Evolutionary conservation across 1,140 invertebrate genomes (phyloP).

Genomic region (Euura saliciscinereae): DNA sequence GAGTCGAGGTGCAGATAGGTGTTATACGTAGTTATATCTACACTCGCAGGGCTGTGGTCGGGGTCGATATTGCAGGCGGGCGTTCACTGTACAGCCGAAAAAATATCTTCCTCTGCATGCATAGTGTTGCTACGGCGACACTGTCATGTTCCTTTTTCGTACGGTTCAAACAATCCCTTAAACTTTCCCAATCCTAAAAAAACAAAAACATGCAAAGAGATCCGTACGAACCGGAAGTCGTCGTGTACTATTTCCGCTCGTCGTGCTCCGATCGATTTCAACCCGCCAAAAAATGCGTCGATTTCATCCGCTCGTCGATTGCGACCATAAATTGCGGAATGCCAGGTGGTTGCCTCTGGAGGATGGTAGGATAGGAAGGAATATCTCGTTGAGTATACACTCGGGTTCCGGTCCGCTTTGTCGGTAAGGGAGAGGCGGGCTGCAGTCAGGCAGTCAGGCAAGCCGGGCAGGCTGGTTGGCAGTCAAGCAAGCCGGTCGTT

Average conservation of each 20-base stretch:
- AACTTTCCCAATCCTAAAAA: too few species aligned
- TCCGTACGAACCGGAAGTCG: too few species aligned
- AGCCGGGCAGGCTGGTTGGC: not conserved
- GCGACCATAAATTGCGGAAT: too few species aligned
- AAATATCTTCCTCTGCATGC: not conserved
- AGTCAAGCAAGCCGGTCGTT: not conserved
- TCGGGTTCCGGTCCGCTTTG: not conserved
- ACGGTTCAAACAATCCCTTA: too few species aligned
- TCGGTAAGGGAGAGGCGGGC: conserved; percentile 1
- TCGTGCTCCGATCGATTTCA: too few species aligned
- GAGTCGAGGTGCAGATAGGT: not conserved
- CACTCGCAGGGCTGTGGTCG: not conserved
- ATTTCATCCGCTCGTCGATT: too few species aligned
- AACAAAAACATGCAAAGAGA: too few species aligned
- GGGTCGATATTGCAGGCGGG: conserved; percentile 3
- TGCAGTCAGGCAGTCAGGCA: not conserved
- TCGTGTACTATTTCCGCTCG: too few species aligned
- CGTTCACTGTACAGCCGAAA: conserved; percentile 4
- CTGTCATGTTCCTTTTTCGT: too few species aligned
- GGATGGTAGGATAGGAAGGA: not conserved
- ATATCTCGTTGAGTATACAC: not conserved
- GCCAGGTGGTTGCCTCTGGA: too few species aligned
- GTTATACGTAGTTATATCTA: not conserved
- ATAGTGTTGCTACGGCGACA: not conserved
- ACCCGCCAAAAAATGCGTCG: too few species aligned